A percentile compares a stretch with the other conserved stretches of the same genome.
phyloP scores from a whole-genome alignment of 2,888 invertebrate species.

The Tenthredo distinguenda region DNA sequence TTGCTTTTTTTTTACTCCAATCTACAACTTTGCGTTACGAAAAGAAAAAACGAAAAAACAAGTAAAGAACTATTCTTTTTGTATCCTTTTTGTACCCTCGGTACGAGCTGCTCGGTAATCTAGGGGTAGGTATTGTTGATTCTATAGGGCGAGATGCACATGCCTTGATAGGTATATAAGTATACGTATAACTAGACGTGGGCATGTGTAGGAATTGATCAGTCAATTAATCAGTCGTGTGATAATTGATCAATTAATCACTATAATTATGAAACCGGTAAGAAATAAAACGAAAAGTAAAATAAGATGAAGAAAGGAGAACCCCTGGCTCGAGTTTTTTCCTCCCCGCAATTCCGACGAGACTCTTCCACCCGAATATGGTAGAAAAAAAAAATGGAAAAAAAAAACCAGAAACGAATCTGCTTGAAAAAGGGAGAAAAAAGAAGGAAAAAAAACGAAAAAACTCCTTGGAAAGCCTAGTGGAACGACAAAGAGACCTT shows the following conservation, averaged over 20 bases:
- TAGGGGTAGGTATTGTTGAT: too few species aligned
- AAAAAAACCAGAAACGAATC: too few species aligned
- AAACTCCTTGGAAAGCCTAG: not conserved
- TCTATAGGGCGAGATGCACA: too few species aligned
- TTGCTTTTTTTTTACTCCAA: too few species aligned
- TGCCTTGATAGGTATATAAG: too few species aligned
- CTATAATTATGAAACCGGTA: not conserved
- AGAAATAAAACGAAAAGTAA: not conserved
- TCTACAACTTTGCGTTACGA: too few species aligned
- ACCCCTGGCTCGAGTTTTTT: not conserved
- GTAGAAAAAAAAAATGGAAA: not conserved
- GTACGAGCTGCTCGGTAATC: too few species aligned
- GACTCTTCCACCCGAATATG: not conserved
- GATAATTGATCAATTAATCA: constrained; percentile 25
- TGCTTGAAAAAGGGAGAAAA: not conserved
- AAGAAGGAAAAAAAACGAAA: not conserved
- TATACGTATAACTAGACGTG: too few species aligned
- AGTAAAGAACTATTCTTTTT: too few species aligned
- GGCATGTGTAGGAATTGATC: not conserved
- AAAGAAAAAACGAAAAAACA: too few species aligned
- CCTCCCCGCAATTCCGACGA: not conserved
- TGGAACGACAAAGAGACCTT: not conserved
- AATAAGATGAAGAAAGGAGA: not conserved
- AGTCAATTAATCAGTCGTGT: constrained; percentile 2
- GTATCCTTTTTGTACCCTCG: too few species aligned